Evolutionary conservation across 2,797 vertebrate genomes (phyloP).

Genomic region (Perodicticus potto): DNA sequence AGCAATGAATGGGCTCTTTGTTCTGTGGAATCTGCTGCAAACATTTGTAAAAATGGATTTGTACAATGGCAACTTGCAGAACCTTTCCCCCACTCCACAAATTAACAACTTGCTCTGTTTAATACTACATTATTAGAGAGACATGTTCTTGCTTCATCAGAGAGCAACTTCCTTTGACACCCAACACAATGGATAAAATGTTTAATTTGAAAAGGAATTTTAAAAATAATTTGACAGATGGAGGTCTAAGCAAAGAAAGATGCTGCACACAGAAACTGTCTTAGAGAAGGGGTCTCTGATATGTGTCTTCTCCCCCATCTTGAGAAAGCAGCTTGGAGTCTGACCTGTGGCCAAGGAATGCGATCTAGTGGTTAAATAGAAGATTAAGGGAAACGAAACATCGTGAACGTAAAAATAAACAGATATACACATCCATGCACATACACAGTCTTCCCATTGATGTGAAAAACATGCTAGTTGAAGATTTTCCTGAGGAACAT

Average conservation of each 20-base stretch:
- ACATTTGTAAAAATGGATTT: conserved; percentile 82
- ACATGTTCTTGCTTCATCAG: conserved; percentile 70
- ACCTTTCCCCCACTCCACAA: conserved; percentile 71
- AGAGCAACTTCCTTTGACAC: conserved; percentile 69
- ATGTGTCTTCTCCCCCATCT: not conserved
- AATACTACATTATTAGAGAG: conserved; percentile 67
- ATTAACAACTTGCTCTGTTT: conserved; percentile 80
- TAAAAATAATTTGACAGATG: conserved; percentile 43
- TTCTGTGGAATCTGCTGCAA: conserved; percentile 83
- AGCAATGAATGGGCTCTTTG: conserved; percentile 80
- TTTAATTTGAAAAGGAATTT: conserved; percentile 69
- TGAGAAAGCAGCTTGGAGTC: conserved; percentile 78
- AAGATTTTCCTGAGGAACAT: conserved; percentile 86
- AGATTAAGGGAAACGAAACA: conserved; percentile 82
- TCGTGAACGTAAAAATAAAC: conserved; percentile 81
- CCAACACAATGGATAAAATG: conserved; percentile 50
- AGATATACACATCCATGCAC: conserved; percentile 71
- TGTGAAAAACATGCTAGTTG: conserved; percentile 83
- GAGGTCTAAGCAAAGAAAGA: conserved; percentile 63
- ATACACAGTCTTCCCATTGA: conserved; percentile 77
- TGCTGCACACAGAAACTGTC: not conserved
- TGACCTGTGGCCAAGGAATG: conserved; percentile 85
- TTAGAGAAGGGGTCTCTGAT: conserved; percentile 9
- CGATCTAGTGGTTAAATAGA: conserved; percentile 82
- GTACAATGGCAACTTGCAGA: conserved; percentile 80